These are phyloP conservation scores for Craseonycteris thonglongyai DNA, from an alignment of 2,113 vertebrate genomes.

Conservation along the genomic window DNA sequence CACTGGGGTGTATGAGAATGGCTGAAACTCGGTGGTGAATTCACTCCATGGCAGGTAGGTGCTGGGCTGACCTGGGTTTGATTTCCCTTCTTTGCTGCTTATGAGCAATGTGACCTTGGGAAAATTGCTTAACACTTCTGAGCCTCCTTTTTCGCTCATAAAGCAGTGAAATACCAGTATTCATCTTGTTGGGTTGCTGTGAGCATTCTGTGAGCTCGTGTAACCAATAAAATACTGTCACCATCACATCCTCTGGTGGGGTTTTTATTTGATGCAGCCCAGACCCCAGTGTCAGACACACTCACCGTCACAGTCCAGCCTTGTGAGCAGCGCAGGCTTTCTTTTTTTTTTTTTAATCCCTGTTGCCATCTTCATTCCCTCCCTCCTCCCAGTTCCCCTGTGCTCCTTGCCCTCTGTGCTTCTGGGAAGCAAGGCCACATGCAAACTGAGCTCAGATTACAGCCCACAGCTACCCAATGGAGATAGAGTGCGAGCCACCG, in stretches of 20 bases:
- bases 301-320: not conserved
- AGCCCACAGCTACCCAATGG: not conserved
- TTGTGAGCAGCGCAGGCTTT: not conserved
- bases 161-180: not conserved
- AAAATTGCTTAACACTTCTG: constrained; percentile 15
- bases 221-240: not conserved
- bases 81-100: not conserved
- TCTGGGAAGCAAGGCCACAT: not conserved
- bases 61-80: not conserved
- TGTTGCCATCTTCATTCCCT: not conserved
- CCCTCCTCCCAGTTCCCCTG: not conserved
- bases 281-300: not conserved
- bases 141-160: not conserved
- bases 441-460: not conserved
- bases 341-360: too few species aligned
- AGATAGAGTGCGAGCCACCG: not conserved
- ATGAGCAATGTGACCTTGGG: not conserved
- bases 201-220: not conserved
- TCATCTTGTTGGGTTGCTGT: not conserved
- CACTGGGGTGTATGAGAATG: not conserved
- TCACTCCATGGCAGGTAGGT: not conserved
- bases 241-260: not conserved
- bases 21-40: not conserved
- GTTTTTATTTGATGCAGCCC: not conserved
- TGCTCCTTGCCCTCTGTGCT: not conserved